Percentiles rank a stretch among this genome's conserved stretches.
Conservation (phyloP, 30 jellyfish, hydroid and myxozoan species). For the Pelagia noctiluca region DNA sequence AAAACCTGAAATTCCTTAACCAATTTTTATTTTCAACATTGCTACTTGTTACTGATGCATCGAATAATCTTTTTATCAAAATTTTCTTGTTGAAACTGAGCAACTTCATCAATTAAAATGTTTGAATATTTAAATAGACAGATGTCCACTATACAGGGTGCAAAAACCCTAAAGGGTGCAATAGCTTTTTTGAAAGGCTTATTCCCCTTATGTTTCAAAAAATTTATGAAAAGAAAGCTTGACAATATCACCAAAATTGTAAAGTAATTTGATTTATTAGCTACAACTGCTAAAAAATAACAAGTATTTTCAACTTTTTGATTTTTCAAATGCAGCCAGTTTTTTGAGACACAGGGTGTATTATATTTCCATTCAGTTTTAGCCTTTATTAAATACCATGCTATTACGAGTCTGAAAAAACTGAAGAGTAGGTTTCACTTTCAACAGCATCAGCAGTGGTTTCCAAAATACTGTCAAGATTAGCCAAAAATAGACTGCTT, state of each 20-base stretch:
- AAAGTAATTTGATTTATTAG: background rate
- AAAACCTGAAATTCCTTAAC: slow-evolving; percentile 2
- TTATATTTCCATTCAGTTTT: background rate
- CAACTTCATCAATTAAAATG: background rate
- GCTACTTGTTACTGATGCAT: slow-evolving; percentile 1
- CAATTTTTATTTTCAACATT: background rate
- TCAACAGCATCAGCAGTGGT: background rate
- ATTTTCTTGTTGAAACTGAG: background rate
- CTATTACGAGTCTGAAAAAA: slow-evolving; percentile 26
- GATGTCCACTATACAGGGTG: slow-evolving; percentile 3
- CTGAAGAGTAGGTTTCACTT: slow-evolving; percentile 13
- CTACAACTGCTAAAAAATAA: background rate
- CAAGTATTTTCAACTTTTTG: slow-evolving; percentile 1
- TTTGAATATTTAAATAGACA: background rate
- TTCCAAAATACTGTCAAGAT: background rate
- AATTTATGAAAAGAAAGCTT: background rate
- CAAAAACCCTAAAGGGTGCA: slow-evolving; percentile 2
- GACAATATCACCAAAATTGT: background rate
- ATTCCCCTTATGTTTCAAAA: background rate
- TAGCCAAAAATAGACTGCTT: slow-evolving; percentile 15
- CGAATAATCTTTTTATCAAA: background rate
- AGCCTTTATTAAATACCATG: slow-evolving; percentile 7
- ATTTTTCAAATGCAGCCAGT: slow-evolving; percentile 5
- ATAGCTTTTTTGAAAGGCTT: slow-evolving; percentile 2
- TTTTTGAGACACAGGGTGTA: slow-evolving; percentile 4